Evolutionary conservation across 2,797 vertebrate species (phyloP), one percentile per base, ranked within the genome.

Genomic region (Halcyon badia): DNA sequence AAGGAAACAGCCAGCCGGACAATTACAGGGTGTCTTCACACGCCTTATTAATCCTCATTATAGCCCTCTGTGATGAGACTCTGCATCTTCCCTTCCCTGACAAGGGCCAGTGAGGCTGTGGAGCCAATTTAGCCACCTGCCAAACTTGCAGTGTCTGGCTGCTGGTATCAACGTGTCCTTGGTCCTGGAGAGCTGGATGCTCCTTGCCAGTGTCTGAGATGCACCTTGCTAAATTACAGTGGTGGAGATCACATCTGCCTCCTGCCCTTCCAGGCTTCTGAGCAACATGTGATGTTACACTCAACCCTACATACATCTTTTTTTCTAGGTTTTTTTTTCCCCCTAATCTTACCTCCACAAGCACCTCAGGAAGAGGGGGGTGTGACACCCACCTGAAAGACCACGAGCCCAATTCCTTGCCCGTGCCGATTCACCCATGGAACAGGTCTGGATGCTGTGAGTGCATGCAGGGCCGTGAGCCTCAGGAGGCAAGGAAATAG

Each of bases 11-110:
- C 73, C 96, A 77, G 94, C 46, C 86, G 52, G 96, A 93, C 96
- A 96, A 96, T 97, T 96, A 96, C 62, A 70, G 82, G 86, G 75
- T 49, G 4, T 97, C 96, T 97, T 96, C 89, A 73, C 95, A 97
- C 65, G 92, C 92, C 90, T 96, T 97, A 96, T 97, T 97, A 97
- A 97, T 95, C 87, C 96, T 96, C 96, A 97, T 97, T 97, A 97
- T 31, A 92, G 68, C 92, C 92, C 94, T 94, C 71, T 94, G 96
- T 80, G 95, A 95, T 66, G 90, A 90, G 88, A 11, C 88, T 82
- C 86, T 1, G 86, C 64, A 18, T 70, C 92, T 89, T 90, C 78
- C 77, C 66, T 79, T 96, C 51, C 57, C 33, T 3, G 3, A 15
- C 31, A 58, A 77, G 88, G 92, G 68, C 86, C 24, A 4, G 77